Conservation (phyloP, 2,888 invertebrate species). For the Sminthurides aquaticus region DNA sequence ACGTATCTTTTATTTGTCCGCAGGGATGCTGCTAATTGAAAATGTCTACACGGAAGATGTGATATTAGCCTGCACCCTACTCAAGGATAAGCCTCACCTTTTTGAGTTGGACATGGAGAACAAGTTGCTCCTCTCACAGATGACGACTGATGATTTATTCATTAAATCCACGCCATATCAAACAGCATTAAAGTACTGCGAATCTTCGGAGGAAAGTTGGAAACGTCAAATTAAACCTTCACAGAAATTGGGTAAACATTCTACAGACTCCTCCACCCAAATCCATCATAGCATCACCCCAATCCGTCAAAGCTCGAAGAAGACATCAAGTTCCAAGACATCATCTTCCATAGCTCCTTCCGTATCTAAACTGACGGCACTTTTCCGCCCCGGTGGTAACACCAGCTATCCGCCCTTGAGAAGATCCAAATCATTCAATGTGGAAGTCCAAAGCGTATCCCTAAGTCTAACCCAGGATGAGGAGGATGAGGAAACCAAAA, state of each 20-base stretch:
- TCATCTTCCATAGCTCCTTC: conserved; percentile 40
- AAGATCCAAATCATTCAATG: conserved; percentile 40
- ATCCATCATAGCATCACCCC: conserved; percentile 1
- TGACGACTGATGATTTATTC: conserved; percentile 58
- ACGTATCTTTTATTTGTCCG: too few relatives aligned
- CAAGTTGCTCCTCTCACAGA: conserved; percentile 55
- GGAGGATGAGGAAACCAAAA: conserved; percentile 35
- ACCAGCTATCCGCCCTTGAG: conserved; percentile 31
- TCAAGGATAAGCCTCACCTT: conserved; percentile 49
- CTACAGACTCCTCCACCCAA: not conserved
- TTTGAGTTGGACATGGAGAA: conserved; percentile 53
- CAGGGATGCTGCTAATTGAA: conserved; percentile 56
- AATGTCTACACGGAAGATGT: conserved; percentile 59
- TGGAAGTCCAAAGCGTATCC: conserved; percentile 41
- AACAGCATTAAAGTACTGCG: conserved; percentile 59
- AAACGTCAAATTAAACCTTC: conserved; percentile 45
- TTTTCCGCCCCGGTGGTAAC: conserved; percentile 31
- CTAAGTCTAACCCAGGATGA: conserved; percentile 37
- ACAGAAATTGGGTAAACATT: conserved; percentile 45
- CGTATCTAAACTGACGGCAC: conserved; percentile 33
- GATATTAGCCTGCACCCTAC: conserved; percentile 59
- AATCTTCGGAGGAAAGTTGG: conserved; percentile 49
- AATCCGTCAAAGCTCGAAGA: conserved; percentile 8
- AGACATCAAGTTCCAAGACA: conserved; percentile 10
- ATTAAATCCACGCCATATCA: conserved; percentile 57